These are phyloP conservation scores for Drosophila pegasa DNA, from an alignment of 2,888 invertebrate genomes.

Conservation along the genomic window DNA sequence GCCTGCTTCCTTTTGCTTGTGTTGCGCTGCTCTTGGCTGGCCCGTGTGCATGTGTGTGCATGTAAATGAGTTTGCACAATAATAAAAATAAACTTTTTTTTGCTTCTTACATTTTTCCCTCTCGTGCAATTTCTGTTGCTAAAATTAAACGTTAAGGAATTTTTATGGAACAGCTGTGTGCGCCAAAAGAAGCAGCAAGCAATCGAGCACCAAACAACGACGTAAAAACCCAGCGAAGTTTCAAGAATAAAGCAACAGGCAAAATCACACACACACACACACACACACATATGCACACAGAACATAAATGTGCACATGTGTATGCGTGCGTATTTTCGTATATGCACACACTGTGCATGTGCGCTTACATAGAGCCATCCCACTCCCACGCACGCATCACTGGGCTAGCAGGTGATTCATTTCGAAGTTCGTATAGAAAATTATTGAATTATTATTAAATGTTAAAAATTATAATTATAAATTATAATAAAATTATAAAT, in stretches of 20 bases:
- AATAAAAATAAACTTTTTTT: constrained; percentile 63
- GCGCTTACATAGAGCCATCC: constrained; percentile 47
- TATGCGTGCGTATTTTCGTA: constrained; percentile 1
- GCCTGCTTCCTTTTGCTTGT: constrained; percentile 48
- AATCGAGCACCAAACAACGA: constrained; percentile 32
- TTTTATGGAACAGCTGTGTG: constrained; percentile 76
- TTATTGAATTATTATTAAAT: constrained; percentile 34
- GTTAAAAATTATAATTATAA: constrained; percentile 16
- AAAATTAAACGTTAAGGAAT: constrained; percentile 67
- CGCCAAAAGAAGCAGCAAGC: constrained; percentile 42
- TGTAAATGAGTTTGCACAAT: constrained; percentile 66
- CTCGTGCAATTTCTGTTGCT: constrained; percentile 61
- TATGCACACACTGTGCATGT: not conserved
- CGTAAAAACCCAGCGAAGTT: constrained; percentile 64
- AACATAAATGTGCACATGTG: constrained; percentile 10
- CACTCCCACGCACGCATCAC: constrained; percentile 51
- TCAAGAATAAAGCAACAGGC: constrained; percentile 63
- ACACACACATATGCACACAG: constrained; percentile 18
- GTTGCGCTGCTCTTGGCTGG: constrained; percentile 15
- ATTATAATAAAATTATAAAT: no score
- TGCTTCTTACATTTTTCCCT: constrained; percentile 64
- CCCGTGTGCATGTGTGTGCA: constrained; percentile 37
- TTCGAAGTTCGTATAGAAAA: constrained; percentile 38
- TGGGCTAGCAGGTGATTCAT: constrained; percentile 55
- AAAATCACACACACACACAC: constrained; percentile 22